A percentile compares a stretch with the other conserved stretches of the same genome.
These are phyloP conservation scores for Nothoprocta pentlandii DNA, from an alignment of 2,113 vertebrate genomes.

Conservation along the genomic window DNA sequence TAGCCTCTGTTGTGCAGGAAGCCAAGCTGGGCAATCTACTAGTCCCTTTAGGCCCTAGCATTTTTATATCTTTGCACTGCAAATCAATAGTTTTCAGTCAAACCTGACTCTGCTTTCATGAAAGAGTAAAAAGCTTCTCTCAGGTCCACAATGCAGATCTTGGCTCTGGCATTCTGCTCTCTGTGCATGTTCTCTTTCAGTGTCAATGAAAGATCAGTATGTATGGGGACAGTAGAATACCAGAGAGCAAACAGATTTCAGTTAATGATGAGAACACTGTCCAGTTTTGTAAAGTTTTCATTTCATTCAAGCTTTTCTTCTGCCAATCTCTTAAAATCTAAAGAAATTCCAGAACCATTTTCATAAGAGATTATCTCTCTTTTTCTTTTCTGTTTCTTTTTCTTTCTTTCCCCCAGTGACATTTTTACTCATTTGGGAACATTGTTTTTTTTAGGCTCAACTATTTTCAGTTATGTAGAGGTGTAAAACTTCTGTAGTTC, in stretches of 20 bases:
- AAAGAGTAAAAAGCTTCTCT: background rate
- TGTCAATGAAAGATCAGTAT: background rate
- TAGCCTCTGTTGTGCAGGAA: background rate
- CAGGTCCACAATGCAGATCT: background rate
- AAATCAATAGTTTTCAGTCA: slow-evolving; percentile 3
- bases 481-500: background rate
- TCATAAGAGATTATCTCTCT: background rate
- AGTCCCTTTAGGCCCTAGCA: background rate
- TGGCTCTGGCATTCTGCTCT: background rate
- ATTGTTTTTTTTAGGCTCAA: background rate
- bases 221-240: background rate
- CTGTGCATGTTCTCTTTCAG: background rate
- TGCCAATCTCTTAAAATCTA: background rate
- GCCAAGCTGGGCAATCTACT: background rate
- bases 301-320: background rate
- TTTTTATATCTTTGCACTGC: background rate
- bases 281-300: background rate
- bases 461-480: background rate
- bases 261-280: background rate
- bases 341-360: background rate
- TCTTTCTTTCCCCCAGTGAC: background rate
- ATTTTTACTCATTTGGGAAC: background rate
- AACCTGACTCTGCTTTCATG: background rate
- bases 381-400: background rate
- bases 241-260: background rate